phyloP scores from a whole-genome alignment of 2,888 invertebrate genomes.

The Philereme vetulata region DNA sequence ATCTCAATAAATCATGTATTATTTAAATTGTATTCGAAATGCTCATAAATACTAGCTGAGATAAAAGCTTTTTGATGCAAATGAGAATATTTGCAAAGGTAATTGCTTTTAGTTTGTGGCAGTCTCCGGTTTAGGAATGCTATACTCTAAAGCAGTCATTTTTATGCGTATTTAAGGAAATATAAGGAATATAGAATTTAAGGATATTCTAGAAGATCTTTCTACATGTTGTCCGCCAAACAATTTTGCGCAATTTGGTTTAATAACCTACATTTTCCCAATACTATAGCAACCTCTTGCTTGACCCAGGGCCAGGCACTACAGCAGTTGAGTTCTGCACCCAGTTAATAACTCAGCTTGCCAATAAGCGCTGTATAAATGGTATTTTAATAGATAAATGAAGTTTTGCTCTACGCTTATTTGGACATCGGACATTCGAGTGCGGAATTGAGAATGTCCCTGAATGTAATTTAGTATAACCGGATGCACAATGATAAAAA shows the following conservation, averaged over 20 bases:
- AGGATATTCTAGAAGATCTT: too few species aligned
- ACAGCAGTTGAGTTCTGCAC: too few species aligned
- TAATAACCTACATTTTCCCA: too few species aligned
- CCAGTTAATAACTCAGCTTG: too few species aligned
- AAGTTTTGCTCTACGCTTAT: constrained; percentile 5
- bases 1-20: background rate
- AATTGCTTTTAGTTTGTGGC: constrained; percentile 1
- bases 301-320: too few species aligned
- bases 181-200: too few species aligned
- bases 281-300: too few species aligned
- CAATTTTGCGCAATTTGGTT: too few species aligned
- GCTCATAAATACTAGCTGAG: background rate
- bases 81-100: constrained; percentile 2
- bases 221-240: too few species aligned
- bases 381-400: too few species aligned
- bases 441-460: constrained; percentile 13
- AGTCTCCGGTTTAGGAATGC: background rate
- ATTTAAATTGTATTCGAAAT: background rate
- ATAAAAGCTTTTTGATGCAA: constrained; percentile 12
- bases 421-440: constrained; percentile 6
- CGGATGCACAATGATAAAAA: constrained; percentile 28
- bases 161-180: too few species aligned
- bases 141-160: constrained; percentile 10
- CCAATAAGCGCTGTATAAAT: too few species aligned
- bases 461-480: constrained; percentile 18